These are phyloP conservation scores for Pangasius krempfi DNA, from an alignment of 2,797 vertebrate genomes.

Conservation along the genomic window DNA sequence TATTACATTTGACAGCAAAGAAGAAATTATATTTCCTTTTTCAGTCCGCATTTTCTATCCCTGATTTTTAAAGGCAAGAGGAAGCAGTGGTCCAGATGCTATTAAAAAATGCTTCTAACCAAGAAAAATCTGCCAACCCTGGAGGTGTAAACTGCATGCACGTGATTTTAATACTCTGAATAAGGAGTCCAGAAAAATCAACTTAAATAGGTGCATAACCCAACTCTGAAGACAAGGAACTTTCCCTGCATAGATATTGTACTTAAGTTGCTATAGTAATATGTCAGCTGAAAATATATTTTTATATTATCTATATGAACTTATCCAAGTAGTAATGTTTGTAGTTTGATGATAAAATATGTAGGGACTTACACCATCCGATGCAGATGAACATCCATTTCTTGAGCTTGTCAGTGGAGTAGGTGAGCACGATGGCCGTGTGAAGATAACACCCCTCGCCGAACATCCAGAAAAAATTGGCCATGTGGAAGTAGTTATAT, in stretches of 20 bases:
- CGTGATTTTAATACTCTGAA: not conserved
- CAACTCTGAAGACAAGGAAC: not conserved
- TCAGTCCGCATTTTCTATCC: not conserved
- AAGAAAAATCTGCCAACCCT: not conserved
- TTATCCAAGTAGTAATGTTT: not conserved
- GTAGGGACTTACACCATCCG: conserved; percentile 87
- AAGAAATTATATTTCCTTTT: not conserved
- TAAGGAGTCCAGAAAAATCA: not conserved
- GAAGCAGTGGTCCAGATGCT: not conserved
- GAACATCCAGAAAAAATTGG: conserved; percentile 99
- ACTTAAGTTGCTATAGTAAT: not conserved
- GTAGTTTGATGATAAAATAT: not conserved
- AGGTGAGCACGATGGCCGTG: conserved; percentile 96
- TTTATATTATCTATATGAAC: not conserved
- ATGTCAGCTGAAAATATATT: not conserved
- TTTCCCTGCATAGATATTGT: not conserved
- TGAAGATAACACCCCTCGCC: conserved; percentile 98
- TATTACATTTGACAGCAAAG: not conserved
- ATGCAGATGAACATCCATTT: conserved; percentile 99
- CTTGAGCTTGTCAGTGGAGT: conserved; percentile 94
- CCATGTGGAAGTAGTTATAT: conserved; percentile 98
- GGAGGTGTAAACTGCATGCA: not conserved
- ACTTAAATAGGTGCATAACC: not conserved
- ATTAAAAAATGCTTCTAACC: not conserved
- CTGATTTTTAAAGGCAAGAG: not conserved